These are phyloP conservation scores for Synergus itoensis DNA, from an alignment of 2,888 invertebrate species.

Conservation along the genomic window DNA sequence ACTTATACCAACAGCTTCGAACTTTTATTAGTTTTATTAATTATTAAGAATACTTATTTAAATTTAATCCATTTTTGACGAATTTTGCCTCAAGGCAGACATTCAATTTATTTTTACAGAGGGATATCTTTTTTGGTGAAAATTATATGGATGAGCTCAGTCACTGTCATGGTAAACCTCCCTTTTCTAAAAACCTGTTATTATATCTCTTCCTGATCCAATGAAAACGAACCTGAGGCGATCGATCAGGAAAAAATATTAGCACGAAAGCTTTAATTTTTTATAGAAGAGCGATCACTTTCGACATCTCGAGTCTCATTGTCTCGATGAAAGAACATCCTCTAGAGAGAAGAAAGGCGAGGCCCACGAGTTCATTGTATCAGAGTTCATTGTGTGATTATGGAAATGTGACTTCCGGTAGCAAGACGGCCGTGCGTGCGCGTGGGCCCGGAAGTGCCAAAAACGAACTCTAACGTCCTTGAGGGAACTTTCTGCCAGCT, in stretches of 20 bases:
- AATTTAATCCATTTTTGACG: too few relatives aligned
- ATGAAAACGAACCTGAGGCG: background rate
- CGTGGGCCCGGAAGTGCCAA: conserved; percentile 40
- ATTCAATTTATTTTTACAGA: background rate
- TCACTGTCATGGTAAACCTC: background rate
- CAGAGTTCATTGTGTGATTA: conserved; percentile 39
- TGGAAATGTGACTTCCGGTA: conserved; percentile 39
- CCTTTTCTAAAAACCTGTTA: background rate
- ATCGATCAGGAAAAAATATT: conserved; percentile 15
- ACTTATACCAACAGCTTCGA: too few relatives aligned
- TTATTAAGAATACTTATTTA: too few relatives aligned
- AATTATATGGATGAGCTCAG: background rate
- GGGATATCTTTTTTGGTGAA: background rate
- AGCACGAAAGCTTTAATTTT: conserved; percentile 20
- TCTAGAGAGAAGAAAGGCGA: conserved; percentile 33
- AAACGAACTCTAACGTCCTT: conserved; percentile 28
- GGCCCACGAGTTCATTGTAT: conserved; percentile 33
- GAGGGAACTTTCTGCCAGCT: background rate
- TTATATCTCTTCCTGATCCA: conserved; percentile 14
- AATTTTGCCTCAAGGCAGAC: background rate
- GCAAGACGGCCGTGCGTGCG: conserved; percentile 26
- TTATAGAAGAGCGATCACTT: conserved; percentile 30
- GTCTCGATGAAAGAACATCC: conserved; percentile 41
- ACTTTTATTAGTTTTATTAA: too few relatives aligned
- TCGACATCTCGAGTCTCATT: conserved; percentile 30